Conservation (phyloP, 2,797 vertebrate genomes). For the Podargus strigoides region DNA sequence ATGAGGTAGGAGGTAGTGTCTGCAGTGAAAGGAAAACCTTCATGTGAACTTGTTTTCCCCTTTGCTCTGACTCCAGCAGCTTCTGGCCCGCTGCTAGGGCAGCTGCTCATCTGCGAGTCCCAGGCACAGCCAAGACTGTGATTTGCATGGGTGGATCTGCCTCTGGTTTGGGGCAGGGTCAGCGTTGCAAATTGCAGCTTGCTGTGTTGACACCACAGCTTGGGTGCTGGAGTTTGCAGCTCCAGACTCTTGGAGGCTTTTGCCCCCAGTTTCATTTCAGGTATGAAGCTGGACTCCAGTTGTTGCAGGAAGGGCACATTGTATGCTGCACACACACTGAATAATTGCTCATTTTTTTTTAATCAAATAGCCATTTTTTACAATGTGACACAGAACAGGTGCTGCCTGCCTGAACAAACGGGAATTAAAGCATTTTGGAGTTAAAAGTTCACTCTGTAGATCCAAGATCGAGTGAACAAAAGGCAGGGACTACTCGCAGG, state of each 20-base stretch:
- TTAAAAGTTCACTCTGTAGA: neutral
- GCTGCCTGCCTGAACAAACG: neutral
- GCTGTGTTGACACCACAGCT: fast-evolving
- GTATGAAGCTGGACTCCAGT: neutral
- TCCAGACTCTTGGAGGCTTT: neutral
- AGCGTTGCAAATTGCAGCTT: neutral
- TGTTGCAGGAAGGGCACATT: neutral
- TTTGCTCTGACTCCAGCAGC: neutral
- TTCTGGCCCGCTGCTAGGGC: neutral
- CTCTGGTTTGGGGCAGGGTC: neutral
- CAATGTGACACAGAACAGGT: neutral
- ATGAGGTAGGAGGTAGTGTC: neutral
- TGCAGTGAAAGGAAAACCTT: neutral
- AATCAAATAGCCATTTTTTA: neutral
- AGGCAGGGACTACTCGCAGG: neutral
- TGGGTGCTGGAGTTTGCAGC: neutral
- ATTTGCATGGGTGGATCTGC: neutral
- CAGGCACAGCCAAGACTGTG: neutral
- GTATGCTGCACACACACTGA: fast-evolving
- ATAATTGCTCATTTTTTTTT: neutral
- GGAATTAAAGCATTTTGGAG: neutral
- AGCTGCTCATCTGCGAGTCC: neutral
- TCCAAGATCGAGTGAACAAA: neutral
- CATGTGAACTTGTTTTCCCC: neutral
- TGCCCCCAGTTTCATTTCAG: fast-evolving